These are phyloP conservation scores for Pelusios castaneus DNA, from an alignment of 2,113 vertebrate species.

Conservation along the genomic window DNA sequence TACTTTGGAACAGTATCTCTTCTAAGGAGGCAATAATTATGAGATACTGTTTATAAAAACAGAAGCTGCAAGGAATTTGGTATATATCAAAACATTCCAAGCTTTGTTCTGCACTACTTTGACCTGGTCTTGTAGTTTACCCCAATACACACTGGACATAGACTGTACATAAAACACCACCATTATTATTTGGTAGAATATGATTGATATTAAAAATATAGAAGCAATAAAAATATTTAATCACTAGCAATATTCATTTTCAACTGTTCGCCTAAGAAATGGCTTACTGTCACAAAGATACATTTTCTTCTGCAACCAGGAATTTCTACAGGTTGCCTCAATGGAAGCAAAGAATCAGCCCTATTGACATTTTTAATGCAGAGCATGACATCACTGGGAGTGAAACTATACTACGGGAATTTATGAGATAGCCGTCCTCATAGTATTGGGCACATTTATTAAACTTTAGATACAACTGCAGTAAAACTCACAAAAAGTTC, in stretches of 20 bases:
- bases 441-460: neutral
- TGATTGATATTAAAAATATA: neutral
- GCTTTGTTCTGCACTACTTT: neutral
- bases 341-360: neutral
- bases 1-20: slow-evolving; percentile 40
- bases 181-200: neutral
- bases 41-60: slow-evolving; percentile 1
- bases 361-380: neutral
- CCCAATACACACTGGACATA: neutral
- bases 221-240: neutral
- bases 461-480: neutral
- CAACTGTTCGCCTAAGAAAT: neutral
- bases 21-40: slow-evolving; percentile 43
- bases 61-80: neutral
- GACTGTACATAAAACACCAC: neutral
- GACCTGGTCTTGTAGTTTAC: neutral
- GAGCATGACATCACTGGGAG: neutral
- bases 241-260: neutral
- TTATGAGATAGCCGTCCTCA: neutral
- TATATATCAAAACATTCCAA: neutral
- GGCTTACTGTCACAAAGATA: neutral
- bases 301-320: neutral
- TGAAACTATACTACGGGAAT: neutral
- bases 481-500: neutral
- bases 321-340: neutral